Conservation (phyloP, 1,140 invertebrate species). For the Neuroterus valhalla region DNA sequence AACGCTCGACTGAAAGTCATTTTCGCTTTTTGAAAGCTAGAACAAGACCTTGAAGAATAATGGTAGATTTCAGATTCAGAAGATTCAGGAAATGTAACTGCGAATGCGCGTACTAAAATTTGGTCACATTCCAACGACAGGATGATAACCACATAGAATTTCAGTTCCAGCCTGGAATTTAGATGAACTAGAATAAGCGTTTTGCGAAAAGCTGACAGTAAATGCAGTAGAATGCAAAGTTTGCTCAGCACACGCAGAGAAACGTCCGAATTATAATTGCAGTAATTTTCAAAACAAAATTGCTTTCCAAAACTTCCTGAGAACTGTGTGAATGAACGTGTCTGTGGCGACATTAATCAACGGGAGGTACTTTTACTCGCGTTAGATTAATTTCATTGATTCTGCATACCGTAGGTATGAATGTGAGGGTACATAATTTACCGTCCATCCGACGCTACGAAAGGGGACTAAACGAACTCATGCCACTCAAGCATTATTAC, state of each 20-base stretch:
- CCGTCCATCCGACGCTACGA: not conserved
- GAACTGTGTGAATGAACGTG: not conserved
- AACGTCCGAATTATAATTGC: not conserved
- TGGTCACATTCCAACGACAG: too few species aligned
- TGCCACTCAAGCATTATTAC: not conserved
- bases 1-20: too few species aligned
- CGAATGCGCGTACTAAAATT: too few species aligned
- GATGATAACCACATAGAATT: too few species aligned
- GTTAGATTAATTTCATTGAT: conserved; percentile 24
- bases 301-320: not conserved
- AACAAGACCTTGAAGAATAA: too few species aligned
- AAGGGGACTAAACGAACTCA: not conserved
- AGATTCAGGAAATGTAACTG: too few species aligned
- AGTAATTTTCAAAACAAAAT: not conserved
- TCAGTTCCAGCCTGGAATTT: too few species aligned
- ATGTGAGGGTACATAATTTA: conserved; percentile 16
- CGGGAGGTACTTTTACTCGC: not conserved
- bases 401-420: not conserved
- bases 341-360: conserved; percentile 11
- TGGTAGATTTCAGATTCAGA: too few species aligned
- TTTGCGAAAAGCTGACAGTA: not conserved
- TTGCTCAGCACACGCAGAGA: not conserved
- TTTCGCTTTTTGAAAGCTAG: too few species aligned
- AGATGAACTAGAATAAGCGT: too few species aligned
- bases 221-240: not conserved